Evolutionary conservation across 2,888 invertebrate genomes (phyloP).

Genomic region (Saturnia pavonia): DNA sequence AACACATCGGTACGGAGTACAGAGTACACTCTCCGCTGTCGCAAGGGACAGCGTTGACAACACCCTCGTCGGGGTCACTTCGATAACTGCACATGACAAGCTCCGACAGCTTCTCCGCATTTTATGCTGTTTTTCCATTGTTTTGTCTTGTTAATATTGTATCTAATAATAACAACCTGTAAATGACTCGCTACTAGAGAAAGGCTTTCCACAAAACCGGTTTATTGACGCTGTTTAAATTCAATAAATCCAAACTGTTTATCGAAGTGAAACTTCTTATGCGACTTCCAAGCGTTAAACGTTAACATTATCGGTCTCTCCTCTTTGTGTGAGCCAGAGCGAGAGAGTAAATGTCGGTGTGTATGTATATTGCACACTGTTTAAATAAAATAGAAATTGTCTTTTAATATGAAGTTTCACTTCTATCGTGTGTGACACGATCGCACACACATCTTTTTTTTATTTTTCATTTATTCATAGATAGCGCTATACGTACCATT

Average conservation of each 20-base stretch:
- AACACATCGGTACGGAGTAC: neutral
- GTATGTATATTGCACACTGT: too few relatives aligned
- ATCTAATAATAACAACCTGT: neutral
- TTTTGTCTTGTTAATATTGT: neutral
- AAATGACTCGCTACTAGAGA: neutral
- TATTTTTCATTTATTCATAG: too few relatives aligned
- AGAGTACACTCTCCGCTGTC: conserved; percentile 5
- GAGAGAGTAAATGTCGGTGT: too few relatives aligned
- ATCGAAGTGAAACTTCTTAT: too few relatives aligned
- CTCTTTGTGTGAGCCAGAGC: too few relatives aligned
- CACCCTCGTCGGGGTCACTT: neutral
- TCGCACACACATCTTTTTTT: too few relatives aligned
- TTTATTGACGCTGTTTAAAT: neutral
- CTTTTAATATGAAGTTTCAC: too few relatives aligned
- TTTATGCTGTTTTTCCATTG: neutral
- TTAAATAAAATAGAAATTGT: too few relatives aligned
- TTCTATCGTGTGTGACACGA: too few relatives aligned
- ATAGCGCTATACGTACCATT: too few relatives aligned
- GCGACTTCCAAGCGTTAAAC: too few relatives aligned
- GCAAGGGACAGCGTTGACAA: conserved; percentile 2
- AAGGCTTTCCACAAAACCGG: neutral
- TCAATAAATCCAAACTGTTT: neutral
- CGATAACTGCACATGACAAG: conserved; percentile 1
- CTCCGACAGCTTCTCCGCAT: neutral
- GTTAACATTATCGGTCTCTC: too few relatives aligned